Base-by-base conservation (phyloP, 2,797 vertebrate species). In the Anguilla obscura region DNA sequence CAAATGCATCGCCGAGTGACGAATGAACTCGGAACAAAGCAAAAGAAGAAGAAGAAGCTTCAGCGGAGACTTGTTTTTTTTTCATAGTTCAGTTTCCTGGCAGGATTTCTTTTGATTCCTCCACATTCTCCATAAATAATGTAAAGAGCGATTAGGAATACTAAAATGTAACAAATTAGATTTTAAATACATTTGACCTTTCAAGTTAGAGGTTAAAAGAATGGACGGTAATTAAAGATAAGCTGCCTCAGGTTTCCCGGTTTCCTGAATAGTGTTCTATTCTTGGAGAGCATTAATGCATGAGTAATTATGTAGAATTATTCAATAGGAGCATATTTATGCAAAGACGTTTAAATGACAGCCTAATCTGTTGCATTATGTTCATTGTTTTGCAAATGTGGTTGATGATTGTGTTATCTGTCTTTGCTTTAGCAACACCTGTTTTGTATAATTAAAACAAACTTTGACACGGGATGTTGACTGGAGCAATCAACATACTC, bases 361-460 rank as follows among this genome's bases (percentile, higher is more conserved):
- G 94, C 92, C 93, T 94, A 94, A 94, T 95, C 92, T 93, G 92
- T 91, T 88, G 91, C 93, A 93, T 95, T 94, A 92, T 92, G 86
- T 92, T 94, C 93, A 94, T 94, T 96, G 94, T 96, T 95, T 95
- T 95, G 94, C 94, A 95, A 95, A 96, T 95, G 93, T 69, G 76
- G 92, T 90, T 94, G 93, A 95, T 93, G 94, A 93, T 93, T 94
- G 90, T 86, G 91, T 94, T 95, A 94, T 96, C 93, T 93, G 91
- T 93, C 91, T 91, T 87, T 91, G 89, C 92, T 94, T 40, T 92
- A 66, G 91, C 93, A 94, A 93, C 96, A 96, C 95, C 96, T 96
- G 95, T 95, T 95, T 92, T 76, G 89, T 88, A 90, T 94, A 95
- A 95, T 95, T 95, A 93, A 95, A 94, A 93, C 92, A 93, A 94